Evolutionary conservation across 2,888 invertebrate species (phyloP).

Genomic region (Drosophila merina): DNA sequence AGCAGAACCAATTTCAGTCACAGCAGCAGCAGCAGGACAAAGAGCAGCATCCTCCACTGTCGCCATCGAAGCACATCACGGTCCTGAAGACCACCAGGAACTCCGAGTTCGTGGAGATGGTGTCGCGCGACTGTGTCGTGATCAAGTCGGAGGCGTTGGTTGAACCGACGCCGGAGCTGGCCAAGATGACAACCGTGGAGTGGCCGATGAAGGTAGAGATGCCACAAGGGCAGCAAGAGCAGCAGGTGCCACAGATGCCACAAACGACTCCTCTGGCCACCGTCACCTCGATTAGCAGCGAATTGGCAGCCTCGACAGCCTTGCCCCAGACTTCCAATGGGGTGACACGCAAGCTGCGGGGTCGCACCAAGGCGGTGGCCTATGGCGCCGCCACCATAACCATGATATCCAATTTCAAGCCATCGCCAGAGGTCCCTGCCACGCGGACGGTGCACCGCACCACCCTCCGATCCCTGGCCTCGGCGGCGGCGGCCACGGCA

Average conservation of each 20-base stretch:
- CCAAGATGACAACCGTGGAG: neutral
- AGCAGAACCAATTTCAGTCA: constrained; percentile 11
- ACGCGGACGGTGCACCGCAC: constrained; percentile 65
- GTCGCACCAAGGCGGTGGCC: constrained; percentile 53
- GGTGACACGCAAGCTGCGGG: constrained; percentile 25
- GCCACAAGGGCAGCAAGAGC: neutral
- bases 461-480: constrained; percentile 63
- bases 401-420: constrained; percentile 54
- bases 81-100: constrained; percentile 20
- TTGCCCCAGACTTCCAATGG: neutral
- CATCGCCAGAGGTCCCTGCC: constrained; percentile 45
- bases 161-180: neutral
- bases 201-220: neutral
- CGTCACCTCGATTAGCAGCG: neutral
- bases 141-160: constrained; percentile 13
- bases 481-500: constrained; percentile 63
- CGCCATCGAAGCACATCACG: constrained; percentile 11
- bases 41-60: neutral
- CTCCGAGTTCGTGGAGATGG: constrained; percentile 15
- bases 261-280: neutral
- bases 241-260: neutral
- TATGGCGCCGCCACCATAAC: constrained; percentile 61
- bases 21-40: constrained; percentile 11
- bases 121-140: constrained; percentile 18
- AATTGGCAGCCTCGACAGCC: too few species aligned